Evolutionary conservation across 2,797 vertebrate species (phyloP), one percentile per base, ranked within the genome.

Genomic region (Chloroceryle inda): DNA sequence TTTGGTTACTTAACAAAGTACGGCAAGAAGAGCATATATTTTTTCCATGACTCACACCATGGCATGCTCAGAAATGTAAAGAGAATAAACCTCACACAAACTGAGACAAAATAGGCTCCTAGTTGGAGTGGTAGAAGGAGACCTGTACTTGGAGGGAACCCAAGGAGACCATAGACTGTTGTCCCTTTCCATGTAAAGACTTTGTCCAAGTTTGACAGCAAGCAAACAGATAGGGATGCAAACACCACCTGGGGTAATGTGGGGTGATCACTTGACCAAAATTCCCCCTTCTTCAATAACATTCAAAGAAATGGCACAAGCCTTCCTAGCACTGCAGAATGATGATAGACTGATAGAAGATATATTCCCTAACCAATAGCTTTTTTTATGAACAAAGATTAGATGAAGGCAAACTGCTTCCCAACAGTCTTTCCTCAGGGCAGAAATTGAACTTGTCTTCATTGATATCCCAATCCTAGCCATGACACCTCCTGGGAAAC

Each of bases 301-400:
- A 77, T 62, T 63, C 19, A 49, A 47, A 94, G 74, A 91, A 72
- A 75, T 45, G 31, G 29, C 29, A 13, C 13, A 59, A 69, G 33
- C 10, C 29, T 24, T 92, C 21, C 45, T 64, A 38, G 26, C 21
- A 66, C 31, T 84, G 31, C 33, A 92, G 47, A 85, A 56, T 27
- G 12, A 89, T 27, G 23, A 64, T 11, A 88, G 38, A 88, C 38
- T 79, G 42, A 71, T 19, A 71, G 52, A 94, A 90, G 27, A 64
- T 19, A 56, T 66, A 44, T 37, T 93, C 88, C 35, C 79, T 88
- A 78, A 89, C 5, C 18, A 85, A 31, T 10, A 86, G 35, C 1
- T 76, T 69, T 87, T 82, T 82, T 75, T 38, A 67, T 59, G 35
- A 92, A 71, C 50, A 81, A 29, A 73, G 80, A 93, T 85, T 72